Conservation (phyloP, 1,140 invertebrate genomes). For the Zophobas morio region DNA sequence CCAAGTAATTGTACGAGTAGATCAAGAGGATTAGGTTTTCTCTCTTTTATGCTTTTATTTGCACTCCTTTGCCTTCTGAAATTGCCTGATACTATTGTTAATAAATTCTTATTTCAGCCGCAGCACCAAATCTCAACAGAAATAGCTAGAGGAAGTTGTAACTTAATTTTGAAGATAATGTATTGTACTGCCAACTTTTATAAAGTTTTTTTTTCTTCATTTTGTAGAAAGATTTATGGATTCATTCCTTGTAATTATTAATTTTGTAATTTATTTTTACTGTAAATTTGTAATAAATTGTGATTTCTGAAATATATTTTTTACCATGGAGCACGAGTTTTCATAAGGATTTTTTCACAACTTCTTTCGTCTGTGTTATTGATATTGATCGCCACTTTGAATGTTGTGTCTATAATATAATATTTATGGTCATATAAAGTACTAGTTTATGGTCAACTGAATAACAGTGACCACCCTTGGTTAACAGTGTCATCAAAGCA, state of each 20-base stretch:
- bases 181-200: constrained; percentile 50
- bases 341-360: background rate
- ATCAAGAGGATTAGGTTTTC: constrained; percentile 27
- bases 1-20: constrained; percentile 37
- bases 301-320: constrained; percentile 49
- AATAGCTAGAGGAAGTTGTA: constrained; percentile 49
- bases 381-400: too few species aligned
- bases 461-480: too few species aligned
- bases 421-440: too few species aligned
- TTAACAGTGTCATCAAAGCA: too few species aligned
- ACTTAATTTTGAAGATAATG: constrained; percentile 43
- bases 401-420: too few species aligned
- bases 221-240: constrained; percentile 53
- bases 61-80: constrained; percentile 45
- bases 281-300: constrained; percentile 56
- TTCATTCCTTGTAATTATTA: constrained; percentile 56
- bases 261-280: constrained; percentile 56
- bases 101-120: constrained; percentile 50
- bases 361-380: too few species aligned
- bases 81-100: constrained; percentile 36
- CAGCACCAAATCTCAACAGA: constrained; percentile 44
- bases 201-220: constrained; percentile 47
- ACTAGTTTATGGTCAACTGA: too few species aligned
- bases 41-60: constrained; percentile 44
- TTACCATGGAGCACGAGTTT: background rate